Evolutionary conservation across 2,113 vertebrate species (phyloP).

Genomic region (Pelusios castaneus): DNA sequence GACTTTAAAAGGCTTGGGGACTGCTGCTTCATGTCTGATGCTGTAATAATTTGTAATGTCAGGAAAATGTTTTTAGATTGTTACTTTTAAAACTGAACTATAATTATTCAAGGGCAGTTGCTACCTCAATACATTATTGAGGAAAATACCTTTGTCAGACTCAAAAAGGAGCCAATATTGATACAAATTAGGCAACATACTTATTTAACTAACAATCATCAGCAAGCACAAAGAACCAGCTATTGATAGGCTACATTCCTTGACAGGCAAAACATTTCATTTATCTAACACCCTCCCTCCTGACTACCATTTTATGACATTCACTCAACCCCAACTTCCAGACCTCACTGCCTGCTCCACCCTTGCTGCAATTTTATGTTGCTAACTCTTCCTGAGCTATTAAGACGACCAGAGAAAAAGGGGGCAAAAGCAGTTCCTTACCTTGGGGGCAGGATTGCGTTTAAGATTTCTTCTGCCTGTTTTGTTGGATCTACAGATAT

Average conservation of each 20-base stretch:
- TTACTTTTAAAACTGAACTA: neutral
- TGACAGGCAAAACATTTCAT: neutral
- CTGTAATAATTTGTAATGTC: neutral
- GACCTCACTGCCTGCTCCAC: neutral
- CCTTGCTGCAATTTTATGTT: too few relatives aligned
- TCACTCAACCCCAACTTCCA: neutral
- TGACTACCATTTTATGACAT: neutral
- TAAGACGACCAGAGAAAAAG: neutral
- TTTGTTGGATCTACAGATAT: slow-evolving; percentile 67
- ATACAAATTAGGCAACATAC: neutral
- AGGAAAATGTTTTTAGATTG: neutral
- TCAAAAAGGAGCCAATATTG: neutral
- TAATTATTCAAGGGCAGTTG: neutral
- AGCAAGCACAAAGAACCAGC: neutral
- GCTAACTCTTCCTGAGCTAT: neutral
- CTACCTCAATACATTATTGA: neutral
- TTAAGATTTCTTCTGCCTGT: slow-evolving; percentile 88
- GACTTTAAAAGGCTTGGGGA: neutral
- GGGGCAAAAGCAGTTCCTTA: slow-evolving; percentile 53
- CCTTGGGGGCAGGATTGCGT: slow-evolving; percentile 91
- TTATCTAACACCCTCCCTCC: neutral
- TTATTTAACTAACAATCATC: neutral
- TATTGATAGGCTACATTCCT: neutral
- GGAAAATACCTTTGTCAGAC: neutral
- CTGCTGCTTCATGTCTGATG: neutral